These are phyloP conservation scores for Andrena flavipes DNA, from an alignment of 2,888 invertebrate species.

Conservation along the genomic window DNA sequence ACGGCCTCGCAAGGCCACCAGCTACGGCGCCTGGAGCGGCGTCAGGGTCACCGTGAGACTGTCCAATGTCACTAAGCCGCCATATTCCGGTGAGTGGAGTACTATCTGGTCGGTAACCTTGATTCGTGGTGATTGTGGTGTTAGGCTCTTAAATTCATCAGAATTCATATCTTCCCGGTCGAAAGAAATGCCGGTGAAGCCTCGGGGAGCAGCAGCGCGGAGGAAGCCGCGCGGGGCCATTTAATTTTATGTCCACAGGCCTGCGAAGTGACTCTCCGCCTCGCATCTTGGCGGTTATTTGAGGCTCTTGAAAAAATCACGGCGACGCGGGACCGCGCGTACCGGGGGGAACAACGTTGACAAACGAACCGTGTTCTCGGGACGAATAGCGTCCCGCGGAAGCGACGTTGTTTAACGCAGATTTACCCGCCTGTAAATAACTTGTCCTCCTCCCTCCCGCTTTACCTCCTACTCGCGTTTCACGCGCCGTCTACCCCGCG, in stretches of 20 bases:
- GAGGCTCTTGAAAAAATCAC: conserved; percentile 45
- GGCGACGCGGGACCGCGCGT: not conserved
- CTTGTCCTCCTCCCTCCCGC: not conserved
- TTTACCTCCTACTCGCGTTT: not conserved
- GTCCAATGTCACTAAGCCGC: conserved; percentile 67
- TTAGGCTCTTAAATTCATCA: conserved; percentile 16
- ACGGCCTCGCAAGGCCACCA: conserved; percentile 73
- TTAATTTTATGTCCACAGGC: conserved; percentile 52
- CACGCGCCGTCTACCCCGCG: not conserved
- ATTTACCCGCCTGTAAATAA: conserved; percentile 43
- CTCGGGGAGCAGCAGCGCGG: not conserved
- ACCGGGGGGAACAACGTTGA: conserved; percentile 38
- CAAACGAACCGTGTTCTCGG: conserved; percentile 48
- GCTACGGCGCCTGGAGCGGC: conserved; percentile 78
- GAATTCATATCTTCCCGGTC: conserved; percentile 16
- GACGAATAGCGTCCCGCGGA: conserved; percentile 17
- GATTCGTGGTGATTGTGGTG: no score
- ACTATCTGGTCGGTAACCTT: no score
- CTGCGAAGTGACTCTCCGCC: conserved; percentile 47
- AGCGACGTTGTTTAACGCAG: conserved; percentile 48
- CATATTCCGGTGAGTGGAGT: conserved; percentile 66
- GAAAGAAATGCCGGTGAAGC: conserved; percentile 15
- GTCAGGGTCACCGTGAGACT: conserved; percentile 74
- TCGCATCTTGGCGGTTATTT: conserved; percentile 42
- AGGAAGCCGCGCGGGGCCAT: conserved; percentile 35